These are phyloP conservation scores for Druon quercuslanigerum DNA, from an alignment of 1,140 invertebrate species.

Conservation along the genomic window DNA sequence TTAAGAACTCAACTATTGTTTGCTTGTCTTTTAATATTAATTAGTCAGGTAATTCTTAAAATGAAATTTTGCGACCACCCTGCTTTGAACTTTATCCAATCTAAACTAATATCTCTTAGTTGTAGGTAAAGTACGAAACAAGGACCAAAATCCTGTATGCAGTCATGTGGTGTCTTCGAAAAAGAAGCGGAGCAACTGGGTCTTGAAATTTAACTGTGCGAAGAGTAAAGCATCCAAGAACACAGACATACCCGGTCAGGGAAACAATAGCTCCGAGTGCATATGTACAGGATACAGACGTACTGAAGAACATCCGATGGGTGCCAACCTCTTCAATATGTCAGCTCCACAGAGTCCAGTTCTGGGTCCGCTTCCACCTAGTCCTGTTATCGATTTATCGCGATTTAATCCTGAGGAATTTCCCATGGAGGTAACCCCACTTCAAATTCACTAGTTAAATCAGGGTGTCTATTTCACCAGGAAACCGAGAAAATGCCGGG, in stretches of 20 bases:
- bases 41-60: no score
- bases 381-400: slow-evolving; percentile 78
- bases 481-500: no score
- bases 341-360: slow-evolving; percentile 68
- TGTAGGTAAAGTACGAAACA: slow-evolving; percentile 69
- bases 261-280: slow-evolving; percentile 76
- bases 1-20: no score
- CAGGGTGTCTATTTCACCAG: no score
- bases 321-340: slow-evolving; percentile 75
- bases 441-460: neutral
- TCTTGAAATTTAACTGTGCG: slow-evolving; percentile 78
- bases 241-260: slow-evolving; percentile 71
- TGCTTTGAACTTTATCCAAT: slow-evolving; percentile 1
- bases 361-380: slow-evolving; percentile 66
- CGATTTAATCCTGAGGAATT: slow-evolving; percentile 79
- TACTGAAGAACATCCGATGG: slow-evolving; percentile 77
- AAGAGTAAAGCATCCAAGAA: slow-evolving; percentile 77
- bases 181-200: slow-evolving; percentile 80
- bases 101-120: slow-evolving; percentile 9
- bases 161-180: slow-evolving; percentile 71
- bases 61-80: no score
- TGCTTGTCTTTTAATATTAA: no score
- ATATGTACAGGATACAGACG: slow-evolving; percentile 80
- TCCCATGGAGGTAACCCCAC: slow-evolving; percentile 73
- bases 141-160: slow-evolving; percentile 70